Evolutionary conservation across 1,140 invertebrate genomes (phyloP), one percentile per base, ranked within the genome.

Genomic region (Diploscapter pachys): DNA sequence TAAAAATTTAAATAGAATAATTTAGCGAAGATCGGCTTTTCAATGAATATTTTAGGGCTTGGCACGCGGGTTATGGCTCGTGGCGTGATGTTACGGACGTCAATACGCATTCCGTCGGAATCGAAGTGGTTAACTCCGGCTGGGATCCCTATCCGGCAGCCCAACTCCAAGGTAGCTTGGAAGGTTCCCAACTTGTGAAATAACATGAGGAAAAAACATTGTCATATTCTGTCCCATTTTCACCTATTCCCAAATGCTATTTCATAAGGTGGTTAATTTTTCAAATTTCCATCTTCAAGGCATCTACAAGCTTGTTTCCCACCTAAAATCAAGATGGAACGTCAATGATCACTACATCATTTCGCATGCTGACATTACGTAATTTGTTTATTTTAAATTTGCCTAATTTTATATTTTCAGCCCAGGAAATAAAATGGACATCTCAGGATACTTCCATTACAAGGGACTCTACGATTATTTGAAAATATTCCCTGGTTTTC

Each of bases 61-160:
- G 62, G 62, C 70, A 71, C 55, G 70, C 70, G 9, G 70, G 70
- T 2, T 13, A 13, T 6, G 62, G 70, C 49, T 13, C 5, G 5
- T 71, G 70, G 70, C 11, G 70, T 5, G 67, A 51, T 48, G 52
- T 67, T 8, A 6, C 11, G 6, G 8, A 8, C n/a, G 11, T 71
- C 8, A 71, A 71, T 50, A 11, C 11, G 13, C 63, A 48, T 8
- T 71, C 70, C n/a, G 49, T 71, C 6, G 70, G 70, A 8, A 71
- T 71, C 8, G 70, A 71, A 48, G 67, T 9, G 5, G 70, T 71
- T 48, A 71, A 67, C 70, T n/a, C 50, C 49, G 70, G 70, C n/a
- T 11, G n/a, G n/a, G 50, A 49, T 6, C 64, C 70, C 55, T 71
- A 65, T 48, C 8, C 70, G 0, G 6, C 0, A 48, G 70, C 67